Conservation (phyloP, 2,797 vertebrate genomes). For the Triplophysa yarkandensis region DNA sequence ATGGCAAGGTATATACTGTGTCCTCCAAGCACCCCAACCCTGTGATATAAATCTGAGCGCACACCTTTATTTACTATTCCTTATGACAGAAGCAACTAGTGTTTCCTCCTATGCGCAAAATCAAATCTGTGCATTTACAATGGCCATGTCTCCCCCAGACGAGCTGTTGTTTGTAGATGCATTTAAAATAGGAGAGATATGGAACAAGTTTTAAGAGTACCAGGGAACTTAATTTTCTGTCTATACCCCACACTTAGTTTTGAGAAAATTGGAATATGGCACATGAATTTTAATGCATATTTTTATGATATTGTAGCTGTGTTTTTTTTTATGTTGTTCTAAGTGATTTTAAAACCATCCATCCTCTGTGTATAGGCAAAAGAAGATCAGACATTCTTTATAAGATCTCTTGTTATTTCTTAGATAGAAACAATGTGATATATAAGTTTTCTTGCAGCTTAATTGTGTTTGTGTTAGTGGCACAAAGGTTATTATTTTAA, state of each 20-base stretch:
- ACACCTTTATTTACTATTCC: neutral
- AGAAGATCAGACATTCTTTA: neutral
- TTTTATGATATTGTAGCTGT: no score
- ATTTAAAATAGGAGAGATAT: neutral
- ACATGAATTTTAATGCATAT: no score
- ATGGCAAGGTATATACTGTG: conserved; percentile 48
- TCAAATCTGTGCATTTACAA: neutral
- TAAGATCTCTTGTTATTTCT: neutral
- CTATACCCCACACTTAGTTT: neutral
- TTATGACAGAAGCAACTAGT: neutral
- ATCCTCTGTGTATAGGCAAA: no score
- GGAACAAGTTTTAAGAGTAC: neutral
- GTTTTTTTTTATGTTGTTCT: no score
- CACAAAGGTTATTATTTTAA: no score
- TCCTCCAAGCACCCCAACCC: conserved; percentile 56
- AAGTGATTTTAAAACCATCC: no score
- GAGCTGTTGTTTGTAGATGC: conserved; percentile 9
- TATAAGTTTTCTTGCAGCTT: no score
- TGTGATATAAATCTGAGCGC: conserved; percentile 39
- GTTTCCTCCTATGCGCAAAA: neutral
- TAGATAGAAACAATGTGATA: neutral
- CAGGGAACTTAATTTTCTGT: neutral
- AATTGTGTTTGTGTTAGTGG: no score
- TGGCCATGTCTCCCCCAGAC: neutral
- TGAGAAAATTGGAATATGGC: neutral